Percentiles rank a stretch among this genome's conserved stretches.
phyloP scores from a whole-genome alignment of 2,888 invertebrate species.

The Xestoiulus laeticollis region DNA sequence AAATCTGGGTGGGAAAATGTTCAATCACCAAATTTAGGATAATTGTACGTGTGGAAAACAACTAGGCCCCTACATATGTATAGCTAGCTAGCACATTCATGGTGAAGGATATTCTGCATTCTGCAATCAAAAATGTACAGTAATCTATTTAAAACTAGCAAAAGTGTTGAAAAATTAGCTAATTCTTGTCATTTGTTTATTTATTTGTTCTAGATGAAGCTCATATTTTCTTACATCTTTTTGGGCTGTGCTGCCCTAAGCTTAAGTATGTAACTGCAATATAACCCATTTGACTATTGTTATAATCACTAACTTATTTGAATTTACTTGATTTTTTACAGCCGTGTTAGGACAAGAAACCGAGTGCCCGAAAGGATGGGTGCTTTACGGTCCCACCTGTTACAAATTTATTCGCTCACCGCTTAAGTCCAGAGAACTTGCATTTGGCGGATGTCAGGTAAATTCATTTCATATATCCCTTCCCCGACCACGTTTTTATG shows the following conservation, averaged over 20 bases:
- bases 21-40: too few relatives aligned
- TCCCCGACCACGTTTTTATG: not conserved
- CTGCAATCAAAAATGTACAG: too few relatives aligned
- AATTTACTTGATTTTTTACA: not conserved
- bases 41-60: too few relatives aligned
- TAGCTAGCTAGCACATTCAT: too few relatives aligned
- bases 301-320: too few relatives aligned
- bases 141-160: too few relatives aligned
- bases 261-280: not conserved
- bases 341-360: not conserved
- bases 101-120: too few relatives aligned
- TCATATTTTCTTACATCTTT: not conserved
- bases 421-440: slow-evolving; percentile 79
- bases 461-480: slow-evolving; percentile 46
- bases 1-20: too few relatives aligned
- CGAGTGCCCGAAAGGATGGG: slow-evolving; percentile 86
- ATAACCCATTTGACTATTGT: not conserved
- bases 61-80: too few relatives aligned
- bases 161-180: too few relatives aligned
- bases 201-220: not conserved
- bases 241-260: not conserved
- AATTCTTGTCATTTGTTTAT: too few relatives aligned
- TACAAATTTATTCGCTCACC: slow-evolving; percentile 92
- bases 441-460: slow-evolving; percentile 79
- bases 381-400: slow-evolving; percentile 81